Evolutionary conservation across 2,888 invertebrate genomes (phyloP).

Genomic region (Neria commutata): DNA sequence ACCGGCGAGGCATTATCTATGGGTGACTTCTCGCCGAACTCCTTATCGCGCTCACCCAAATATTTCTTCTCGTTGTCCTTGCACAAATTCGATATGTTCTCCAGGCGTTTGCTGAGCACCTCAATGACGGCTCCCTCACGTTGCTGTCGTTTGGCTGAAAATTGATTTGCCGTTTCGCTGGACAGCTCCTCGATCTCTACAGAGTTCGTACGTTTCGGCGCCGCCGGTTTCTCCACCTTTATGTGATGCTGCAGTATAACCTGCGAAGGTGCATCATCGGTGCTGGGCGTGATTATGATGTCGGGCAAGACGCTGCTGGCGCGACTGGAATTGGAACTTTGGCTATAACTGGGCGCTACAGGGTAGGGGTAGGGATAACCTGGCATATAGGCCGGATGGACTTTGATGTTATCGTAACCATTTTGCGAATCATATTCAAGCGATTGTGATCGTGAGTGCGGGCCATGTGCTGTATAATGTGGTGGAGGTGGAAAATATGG

Average conservation of each 20-base stretch:
- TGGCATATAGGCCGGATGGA: conserved; percentile 41
- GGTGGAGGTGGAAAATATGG: conserved; percentile 43
- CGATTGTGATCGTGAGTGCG: conserved; percentile 10
- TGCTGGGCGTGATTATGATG: conserved; percentile 58
- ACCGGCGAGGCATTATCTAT: conserved; percentile 49
- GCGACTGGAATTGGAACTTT: conserved; percentile 44
- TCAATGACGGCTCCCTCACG: conserved; percentile 50
- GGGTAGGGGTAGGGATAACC: conserved; percentile 44
- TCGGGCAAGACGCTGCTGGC: conserved; percentile 55
- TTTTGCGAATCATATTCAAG: conserved; percentile 42
- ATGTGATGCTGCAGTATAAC: conserved; percentile 47
- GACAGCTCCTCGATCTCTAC: conserved; percentile 45
- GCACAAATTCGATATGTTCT: conserved; percentile 48
- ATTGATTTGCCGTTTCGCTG: conserved; percentile 7
- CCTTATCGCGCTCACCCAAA: conserved; percentile 46
- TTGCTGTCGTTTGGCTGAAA: conserved; percentile 31
- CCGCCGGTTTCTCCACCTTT: conserved; percentile 42
- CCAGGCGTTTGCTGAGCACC: conserved; percentile 48
- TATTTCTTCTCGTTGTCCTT: conserved; percentile 47
- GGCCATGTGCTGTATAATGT: conserved; percentile 33
- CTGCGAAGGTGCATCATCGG: conserved; percentile 54
- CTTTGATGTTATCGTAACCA: conserved; percentile 25
- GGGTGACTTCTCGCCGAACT: conserved; percentile 47
- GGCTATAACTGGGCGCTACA: conserved; percentile 45
- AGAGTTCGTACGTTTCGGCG: conserved; percentile 40